phyloP scores from a whole-genome alignment of 2,113 vertebrate genomes.

The Plectropomus leopardus region DNA sequence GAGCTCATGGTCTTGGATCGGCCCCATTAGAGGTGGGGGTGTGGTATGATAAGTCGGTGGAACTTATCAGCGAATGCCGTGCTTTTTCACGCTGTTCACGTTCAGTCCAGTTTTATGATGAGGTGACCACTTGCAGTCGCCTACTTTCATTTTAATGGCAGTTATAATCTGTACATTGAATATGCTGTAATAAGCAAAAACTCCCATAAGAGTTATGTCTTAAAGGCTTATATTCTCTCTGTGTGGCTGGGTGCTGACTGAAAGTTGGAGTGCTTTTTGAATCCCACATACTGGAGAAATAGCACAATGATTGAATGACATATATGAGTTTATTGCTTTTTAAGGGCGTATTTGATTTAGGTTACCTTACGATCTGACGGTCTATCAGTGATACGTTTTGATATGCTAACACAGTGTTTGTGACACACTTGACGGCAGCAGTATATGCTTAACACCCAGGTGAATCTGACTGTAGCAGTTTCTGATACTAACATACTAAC shows the following conservation, averaged over 20 bases:
- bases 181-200: slow-evolving; percentile 54
- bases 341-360: slow-evolving; percentile 48
- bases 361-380: slow-evolving; percentile 35
- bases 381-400: slow-evolving; percentile 41
- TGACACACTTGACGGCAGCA: slow-evolving; percentile 46
- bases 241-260: slow-evolving; percentile 54
- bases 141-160: slow-evolving; percentile 28
- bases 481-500: slow-evolving; percentile 69
- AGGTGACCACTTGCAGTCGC: slow-evolving; percentile 28
- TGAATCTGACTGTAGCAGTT: slow-evolving; percentile 46
- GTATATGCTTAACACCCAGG: slow-evolving; percentile 37
- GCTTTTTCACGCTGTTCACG: slow-evolving; percentile 47
- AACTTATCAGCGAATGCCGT: slow-evolving; percentile 51
- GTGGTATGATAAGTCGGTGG: slow-evolving; percentile 22
- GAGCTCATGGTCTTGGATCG: slow-evolving; percentile 26
- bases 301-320: slow-evolving; percentile 70
- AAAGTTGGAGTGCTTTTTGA: slow-evolving; percentile 58
- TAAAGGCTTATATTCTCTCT: slow-evolving; percentile 48
- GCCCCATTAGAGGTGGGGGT: slow-evolving; percentile 11
- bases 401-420: slow-evolving; percentile 52
- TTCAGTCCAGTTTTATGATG: slow-evolving; percentile 27
- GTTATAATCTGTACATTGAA: slow-evolving; percentile 38
- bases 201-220: slow-evolving; percentile 40
- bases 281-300: slow-evolving; percentile 47
- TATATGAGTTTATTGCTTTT: slow-evolving; percentile 41